These are phyloP conservation scores for Drosophila tanythrix DNA, from an alignment of 2,888 invertebrate genomes.

Conservation along the genomic window DNA sequence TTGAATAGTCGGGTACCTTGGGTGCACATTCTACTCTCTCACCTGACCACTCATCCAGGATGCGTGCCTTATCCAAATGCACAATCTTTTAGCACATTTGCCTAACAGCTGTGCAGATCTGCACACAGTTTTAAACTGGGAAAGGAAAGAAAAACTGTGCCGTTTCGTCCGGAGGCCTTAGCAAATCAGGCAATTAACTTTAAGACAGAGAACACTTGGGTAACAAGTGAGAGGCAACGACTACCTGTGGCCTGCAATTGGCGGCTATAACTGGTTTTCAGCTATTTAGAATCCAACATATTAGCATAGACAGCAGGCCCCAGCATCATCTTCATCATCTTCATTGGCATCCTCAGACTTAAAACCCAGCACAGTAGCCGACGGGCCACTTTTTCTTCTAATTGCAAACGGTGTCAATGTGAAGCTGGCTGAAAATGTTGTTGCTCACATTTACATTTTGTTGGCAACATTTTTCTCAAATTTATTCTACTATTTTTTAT, in stretches of 20 bases:
- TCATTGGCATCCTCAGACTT: conserved; percentile 33
- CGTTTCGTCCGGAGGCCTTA: conserved; percentile 27
- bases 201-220: conserved; percentile 35
- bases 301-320: conserved; percentile 49
- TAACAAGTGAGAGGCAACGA: conserved; percentile 17
- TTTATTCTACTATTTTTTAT: conserved; percentile 9
- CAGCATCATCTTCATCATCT: conserved; percentile 30
- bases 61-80: conserved; percentile 63
- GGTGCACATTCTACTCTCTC: conserved; percentile 12
- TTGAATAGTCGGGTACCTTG: neutral
- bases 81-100: conserved; percentile 70
- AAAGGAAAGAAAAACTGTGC: conserved; percentile 33
- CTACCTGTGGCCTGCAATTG: conserved; percentile 43
- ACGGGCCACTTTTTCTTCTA: conserved; percentile 72
- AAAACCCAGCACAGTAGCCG: conserved; percentile 62
- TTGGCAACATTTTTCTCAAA: conserved; percentile 26
- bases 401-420: conserved; percentile 78
- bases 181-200: conserved; percentile 75
- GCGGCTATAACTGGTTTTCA: conserved; percentile 55
- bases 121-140: conserved; percentile 34
- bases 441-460: conserved; percentile 20
- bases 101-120: conserved; percentile 56
- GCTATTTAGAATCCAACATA: conserved; percentile 63
- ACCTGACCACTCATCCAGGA: neutral
- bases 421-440: conserved; percentile 38